Conservation (phyloP, 2,113 vertebrate species). For the Otus sunia region DNA sequence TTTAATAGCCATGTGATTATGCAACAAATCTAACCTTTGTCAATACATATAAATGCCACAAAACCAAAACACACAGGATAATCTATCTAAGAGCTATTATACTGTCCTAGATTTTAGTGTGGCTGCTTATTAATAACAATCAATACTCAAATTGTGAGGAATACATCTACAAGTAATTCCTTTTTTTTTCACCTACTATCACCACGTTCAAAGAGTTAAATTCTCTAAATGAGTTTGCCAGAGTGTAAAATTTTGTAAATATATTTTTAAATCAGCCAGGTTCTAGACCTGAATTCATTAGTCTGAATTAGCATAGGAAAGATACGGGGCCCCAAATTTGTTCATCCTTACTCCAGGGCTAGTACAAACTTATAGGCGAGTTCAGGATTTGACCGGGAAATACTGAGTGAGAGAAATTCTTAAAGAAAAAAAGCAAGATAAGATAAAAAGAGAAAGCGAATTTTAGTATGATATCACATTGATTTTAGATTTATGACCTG, state of each 20-base stretch:
- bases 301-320: neutral
- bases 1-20: neutral
- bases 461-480: neutral
- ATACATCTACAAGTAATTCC: neutral
- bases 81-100: neutral
- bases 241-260: neutral
- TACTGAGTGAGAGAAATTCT: neutral
- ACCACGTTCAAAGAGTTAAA: neutral
- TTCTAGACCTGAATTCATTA: neutral
- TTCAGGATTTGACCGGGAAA: neutral
- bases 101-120: neutral
- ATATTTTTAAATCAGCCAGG: neutral
- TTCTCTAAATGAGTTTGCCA: neutral
- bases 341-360: neutral
- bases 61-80: neutral
- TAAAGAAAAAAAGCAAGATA: neutral
- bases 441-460: neutral
- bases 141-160: neutral
- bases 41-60: neutral
- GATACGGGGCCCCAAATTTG: accelerated
- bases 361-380: neutral
- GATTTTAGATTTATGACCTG: neutral
- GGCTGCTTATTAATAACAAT: neutral
- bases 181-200: neutral
- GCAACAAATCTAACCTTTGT: neutral